These are phyloP conservation scores for Rhagoletis zephyria DNA, from an alignment of 1,140 invertebrate genomes.

Conservation along the genomic window DNA sequence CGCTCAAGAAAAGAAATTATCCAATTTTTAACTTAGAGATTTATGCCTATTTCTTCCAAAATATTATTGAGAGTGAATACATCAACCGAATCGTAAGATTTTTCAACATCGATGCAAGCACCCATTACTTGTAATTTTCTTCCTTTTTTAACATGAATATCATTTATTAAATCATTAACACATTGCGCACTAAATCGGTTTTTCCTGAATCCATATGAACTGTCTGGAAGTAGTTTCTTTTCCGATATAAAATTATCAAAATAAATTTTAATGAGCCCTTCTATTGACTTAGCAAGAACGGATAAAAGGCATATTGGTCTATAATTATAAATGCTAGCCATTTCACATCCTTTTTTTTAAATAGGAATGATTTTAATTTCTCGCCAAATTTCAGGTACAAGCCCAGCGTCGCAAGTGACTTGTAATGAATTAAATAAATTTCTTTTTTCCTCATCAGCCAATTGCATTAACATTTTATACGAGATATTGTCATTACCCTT, in stretches of 20 bases:
- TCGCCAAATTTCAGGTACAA: background rate
- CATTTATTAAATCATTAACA: conserved; percentile 27
- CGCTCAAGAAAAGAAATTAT: too few species aligned
- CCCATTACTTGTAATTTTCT: background rate
- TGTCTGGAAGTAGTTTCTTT: background rate
- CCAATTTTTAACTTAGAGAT: too few species aligned
- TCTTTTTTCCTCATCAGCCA: background rate
- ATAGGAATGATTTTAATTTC: background rate
- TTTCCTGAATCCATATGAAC: conserved; percentile 22
- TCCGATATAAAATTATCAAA: too few species aligned
- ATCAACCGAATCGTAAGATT: too few species aligned
- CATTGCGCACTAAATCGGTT: background rate
- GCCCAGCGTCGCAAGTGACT: background rate
- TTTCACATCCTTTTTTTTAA: background rate
- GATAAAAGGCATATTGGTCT: too few species aligned
- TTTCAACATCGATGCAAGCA: too few species aligned
- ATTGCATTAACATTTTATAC: background rate
- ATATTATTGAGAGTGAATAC: too few species aligned
- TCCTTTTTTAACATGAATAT: background rate
- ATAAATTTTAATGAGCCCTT: too few species aligned
- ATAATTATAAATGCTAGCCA: background rate
- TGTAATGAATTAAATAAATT: background rate
- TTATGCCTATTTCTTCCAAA: too few species aligned
- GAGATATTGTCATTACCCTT: background rate
- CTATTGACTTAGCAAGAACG: too few species aligned